phyloP scores from a whole-genome alignment of 2,113 vertebrate species.

The Bungarus multicinctus region DNA sequence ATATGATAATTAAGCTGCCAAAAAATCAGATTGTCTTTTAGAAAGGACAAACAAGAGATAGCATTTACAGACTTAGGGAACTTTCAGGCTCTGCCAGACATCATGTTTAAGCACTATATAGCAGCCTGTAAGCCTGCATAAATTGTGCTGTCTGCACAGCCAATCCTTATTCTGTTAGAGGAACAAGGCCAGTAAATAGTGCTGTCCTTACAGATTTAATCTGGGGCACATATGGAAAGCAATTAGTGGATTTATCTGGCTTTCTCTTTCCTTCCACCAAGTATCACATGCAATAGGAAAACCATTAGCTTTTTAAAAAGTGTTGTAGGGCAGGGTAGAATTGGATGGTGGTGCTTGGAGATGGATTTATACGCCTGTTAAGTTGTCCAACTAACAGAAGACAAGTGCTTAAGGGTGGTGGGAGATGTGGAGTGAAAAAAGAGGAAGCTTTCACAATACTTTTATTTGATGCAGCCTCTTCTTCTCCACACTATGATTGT shows the following conservation, averaged over 20 bases:
- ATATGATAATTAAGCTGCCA: neutral
- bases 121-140: neutral
- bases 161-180: neutral
- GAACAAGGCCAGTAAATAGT: neutral
- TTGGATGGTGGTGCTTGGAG: neutral
- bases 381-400: neutral
- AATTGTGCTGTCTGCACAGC: neutral
- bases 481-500: neutral
- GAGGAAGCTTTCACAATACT: neutral
- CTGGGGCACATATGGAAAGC: neutral
- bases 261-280: neutral
- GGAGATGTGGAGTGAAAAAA: neutral
- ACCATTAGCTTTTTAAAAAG: neutral
- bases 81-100: neutral
- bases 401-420: neutral
- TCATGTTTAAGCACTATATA: neutral
- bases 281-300: neutral
- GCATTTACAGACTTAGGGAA: neutral
- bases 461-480: neutral
- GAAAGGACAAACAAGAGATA: neutral
- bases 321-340: neutral
- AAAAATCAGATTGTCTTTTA: neutral
- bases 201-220: neutral
- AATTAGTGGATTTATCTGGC: neutral
- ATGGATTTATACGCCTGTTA: neutral